Percentiles rank a stretch among this genome's conserved stretches.
Conservation (phyloP, 1,140 invertebrate genomes). For the Lerema accius region DNA sequence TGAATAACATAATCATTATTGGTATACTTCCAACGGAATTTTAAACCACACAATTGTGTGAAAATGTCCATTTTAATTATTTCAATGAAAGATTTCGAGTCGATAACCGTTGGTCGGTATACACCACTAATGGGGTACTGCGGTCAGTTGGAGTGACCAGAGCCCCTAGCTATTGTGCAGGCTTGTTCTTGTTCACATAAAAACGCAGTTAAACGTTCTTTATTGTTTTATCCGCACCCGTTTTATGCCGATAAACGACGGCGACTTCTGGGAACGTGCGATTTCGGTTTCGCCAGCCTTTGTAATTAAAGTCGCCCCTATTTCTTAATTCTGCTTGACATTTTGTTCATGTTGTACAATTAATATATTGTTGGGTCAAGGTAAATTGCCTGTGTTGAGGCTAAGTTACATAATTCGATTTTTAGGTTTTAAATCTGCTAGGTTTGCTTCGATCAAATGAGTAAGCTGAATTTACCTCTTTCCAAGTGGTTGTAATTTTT, state of each 20-base stretch:
- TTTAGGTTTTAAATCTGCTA: no score
- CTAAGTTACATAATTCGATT: no score
- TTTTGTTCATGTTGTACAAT: background rate
- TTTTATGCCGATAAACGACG: slow-evolving; percentile 67
- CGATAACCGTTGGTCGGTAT: slow-evolving; percentile 29
- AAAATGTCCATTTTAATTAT: background rate
- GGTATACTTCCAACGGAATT: no score
- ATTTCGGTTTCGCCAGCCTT: slow-evolving; percentile 57
- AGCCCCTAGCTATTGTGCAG: slow-evolving; percentile 70
- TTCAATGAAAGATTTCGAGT: slow-evolving; percentile 36
- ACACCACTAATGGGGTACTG: slow-evolving; percentile 48
- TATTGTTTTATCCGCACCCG: slow-evolving; percentile 77
- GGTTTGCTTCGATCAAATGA: no score
- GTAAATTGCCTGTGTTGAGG: no score
- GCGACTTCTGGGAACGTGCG: slow-evolving; percentile 69
- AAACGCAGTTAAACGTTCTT: slow-evolving; percentile 80
- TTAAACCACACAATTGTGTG: background rate
- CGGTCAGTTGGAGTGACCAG: slow-evolving; percentile 65
- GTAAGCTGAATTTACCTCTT: no score
- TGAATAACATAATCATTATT: no score
- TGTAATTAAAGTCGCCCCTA: slow-evolving; percentile 66
- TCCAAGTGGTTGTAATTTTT: no score
- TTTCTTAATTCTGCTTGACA: slow-evolving; percentile 63
- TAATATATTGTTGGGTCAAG: no score
- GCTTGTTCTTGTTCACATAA: slow-evolving; percentile 78